Evolutionary conservation across 2,797 vertebrate species (phyloP).

Genomic region (Novumbra hubbsi): DNA sequence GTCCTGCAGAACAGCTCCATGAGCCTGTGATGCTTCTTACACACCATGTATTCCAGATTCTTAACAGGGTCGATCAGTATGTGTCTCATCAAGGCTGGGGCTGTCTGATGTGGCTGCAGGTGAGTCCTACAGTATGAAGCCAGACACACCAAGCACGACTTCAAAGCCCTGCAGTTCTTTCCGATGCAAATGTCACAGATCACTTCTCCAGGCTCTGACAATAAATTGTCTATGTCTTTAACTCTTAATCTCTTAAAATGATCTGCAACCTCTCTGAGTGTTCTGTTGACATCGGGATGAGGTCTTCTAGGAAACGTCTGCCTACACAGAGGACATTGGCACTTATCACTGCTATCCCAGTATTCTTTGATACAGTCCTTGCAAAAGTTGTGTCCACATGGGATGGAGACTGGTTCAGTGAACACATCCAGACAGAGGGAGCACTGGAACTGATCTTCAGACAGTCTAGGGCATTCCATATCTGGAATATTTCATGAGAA

Average conservation of each 20-base stretch:
- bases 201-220: neutral
- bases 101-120: conserved; percentile 9
- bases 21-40: neutral
- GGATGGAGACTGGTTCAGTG: conserved; percentile 13
- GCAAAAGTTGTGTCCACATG: conserved; percentile 21
- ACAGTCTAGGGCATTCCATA: conserved; percentile 15
- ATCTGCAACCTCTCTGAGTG: conserved; percentile 3
- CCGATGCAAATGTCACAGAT: neutral
- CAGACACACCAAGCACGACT: neutral
- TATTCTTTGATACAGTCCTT: conserved; percentile 10
- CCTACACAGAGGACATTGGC: conserved; percentile 10
- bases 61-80: neutral
- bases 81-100: conserved; percentile 8
- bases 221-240: neutral
- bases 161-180: neutral
- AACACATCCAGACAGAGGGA: conserved; percentile 20
- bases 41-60: conserved; percentile 5
- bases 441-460: conserved; percentile 18
- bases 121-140: conserved; percentile 6
- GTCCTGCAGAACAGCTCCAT: conserved; percentile 10
- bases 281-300: conserved; percentile 10
- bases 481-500: neutral
- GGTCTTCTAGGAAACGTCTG: neutral
- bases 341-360: conserved; percentile 11
- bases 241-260: conserved; percentile 3